Conservation (phyloP, 2,888 invertebrate species). For the Drosophila anomalipes region DNA sequence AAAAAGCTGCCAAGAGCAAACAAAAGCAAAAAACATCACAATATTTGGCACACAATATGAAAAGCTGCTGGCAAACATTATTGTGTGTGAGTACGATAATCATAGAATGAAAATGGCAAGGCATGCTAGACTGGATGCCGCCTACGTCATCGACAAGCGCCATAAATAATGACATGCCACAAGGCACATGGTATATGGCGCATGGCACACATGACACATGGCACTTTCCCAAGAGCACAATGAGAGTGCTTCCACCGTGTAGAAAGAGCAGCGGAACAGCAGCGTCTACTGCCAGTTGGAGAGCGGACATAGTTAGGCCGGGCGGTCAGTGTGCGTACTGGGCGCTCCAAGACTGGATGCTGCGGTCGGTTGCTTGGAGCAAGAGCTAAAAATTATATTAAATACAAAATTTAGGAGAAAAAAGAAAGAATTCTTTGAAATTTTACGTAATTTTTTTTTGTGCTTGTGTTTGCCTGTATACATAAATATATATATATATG, state of each 20-base stretch:
- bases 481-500: slow-evolving; percentile 10
- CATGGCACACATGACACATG: slow-evolving; percentile 12
- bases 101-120: slow-evolving; percentile 14
- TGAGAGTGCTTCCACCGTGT: not conserved
- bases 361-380: slow-evolving; percentile 55
- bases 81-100: slow-evolving; percentile 14
- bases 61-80: slow-evolving; percentile 50
- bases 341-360: slow-evolving; percentile 76
- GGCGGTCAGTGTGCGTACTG: slow-evolving; percentile 75
- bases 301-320: slow-evolving; percentile 28
- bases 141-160: slow-evolving; percentile 71
- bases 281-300: slow-evolving; percentile 18
- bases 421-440: slow-evolving; percentile 18
- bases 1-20: slow-evolving; percentile 44
- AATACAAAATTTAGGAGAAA: slow-evolving; percentile 22
- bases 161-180: slow-evolving; percentile 42
- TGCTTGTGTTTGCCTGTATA: slow-evolving; percentile 16
- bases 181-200: slow-evolving; percentile 28
- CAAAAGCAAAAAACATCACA: slow-evolving; percentile 52
- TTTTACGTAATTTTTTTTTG: slow-evolving; percentile 59
- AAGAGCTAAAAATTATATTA: slow-evolving; percentile 35
- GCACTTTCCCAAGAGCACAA: slow-evolving; percentile 35
- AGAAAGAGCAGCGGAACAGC: slow-evolving; percentile 4
- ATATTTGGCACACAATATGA: slow-evolving; percentile 60
- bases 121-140: slow-evolving; percentile 63